A percentile compares a stretch with the other conserved stretches of the same genome.
Conservation (phyloP, 2,888 invertebrate genomes). For the Torymus tubicola region DNA sequence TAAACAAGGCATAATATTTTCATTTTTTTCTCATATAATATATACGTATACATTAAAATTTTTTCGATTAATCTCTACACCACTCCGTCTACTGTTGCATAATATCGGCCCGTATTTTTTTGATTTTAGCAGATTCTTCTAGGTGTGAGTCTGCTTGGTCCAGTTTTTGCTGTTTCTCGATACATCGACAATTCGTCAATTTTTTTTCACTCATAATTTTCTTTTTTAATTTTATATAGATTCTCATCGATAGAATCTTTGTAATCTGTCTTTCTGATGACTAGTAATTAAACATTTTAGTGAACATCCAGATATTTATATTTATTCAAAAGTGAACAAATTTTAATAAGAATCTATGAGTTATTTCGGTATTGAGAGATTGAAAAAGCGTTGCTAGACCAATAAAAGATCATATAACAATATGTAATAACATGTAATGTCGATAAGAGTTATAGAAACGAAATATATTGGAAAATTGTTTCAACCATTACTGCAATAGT, state of each 20-base stretch:
- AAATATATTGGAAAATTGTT: constrained; percentile 1
- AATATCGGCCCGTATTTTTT: constrained; percentile 24
- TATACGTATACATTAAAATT: constrained; percentile 34
- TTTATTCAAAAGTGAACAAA: not conserved
- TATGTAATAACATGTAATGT: not conserved
- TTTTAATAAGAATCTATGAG: too few relatives aligned
- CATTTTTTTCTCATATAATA: constrained; percentile 22
- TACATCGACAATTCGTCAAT: too few relatives aligned
- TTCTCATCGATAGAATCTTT: too few relatives aligned
- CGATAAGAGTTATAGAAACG: not conserved
- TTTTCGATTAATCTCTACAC: constrained; percentile 32
- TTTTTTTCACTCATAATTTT: too few relatives aligned
- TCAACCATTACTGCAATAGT: not conserved
- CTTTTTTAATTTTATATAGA: too few relatives aligned
- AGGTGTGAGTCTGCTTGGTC: constrained; percentile 27
- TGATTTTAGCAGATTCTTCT: constrained; percentile 39
- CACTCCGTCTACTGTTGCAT: constrained; percentile 24
- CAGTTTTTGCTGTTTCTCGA: constrained; percentile 25
- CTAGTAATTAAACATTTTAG: too few relatives aligned
- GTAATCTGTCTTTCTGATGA: too few relatives aligned
- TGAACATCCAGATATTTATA: not conserved
- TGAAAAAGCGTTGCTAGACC: not conserved
- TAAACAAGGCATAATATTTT: constrained; percentile 21
- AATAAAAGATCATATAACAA: not conserved
- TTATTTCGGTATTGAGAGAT: too few relatives aligned